Evolutionary conservation across 2,797 vertebrate genomes (phyloP).

Genomic region (Lemur catta): DNA sequence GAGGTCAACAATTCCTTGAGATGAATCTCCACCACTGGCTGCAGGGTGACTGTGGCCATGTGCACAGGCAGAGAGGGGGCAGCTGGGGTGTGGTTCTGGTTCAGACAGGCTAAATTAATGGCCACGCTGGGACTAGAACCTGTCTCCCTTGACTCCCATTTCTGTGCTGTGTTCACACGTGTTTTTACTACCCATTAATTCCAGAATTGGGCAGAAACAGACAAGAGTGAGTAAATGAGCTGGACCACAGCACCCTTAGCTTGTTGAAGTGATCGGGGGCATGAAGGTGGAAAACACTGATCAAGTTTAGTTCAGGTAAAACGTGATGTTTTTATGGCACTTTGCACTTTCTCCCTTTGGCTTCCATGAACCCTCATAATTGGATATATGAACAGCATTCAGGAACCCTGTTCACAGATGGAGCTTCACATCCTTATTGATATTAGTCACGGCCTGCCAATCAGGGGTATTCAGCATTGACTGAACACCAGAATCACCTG

Average conservation of each 20-base stretch:
- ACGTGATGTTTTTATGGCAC: not conserved
- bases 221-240: not conserved
- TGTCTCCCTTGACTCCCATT: not conserved
- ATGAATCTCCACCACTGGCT: not conserved
- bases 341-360: not conserved
- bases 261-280: not conserved
- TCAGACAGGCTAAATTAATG: not conserved
- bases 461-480: not conserved
- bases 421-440: accelerated
- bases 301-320: not conserved
- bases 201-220: not conserved
- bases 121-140: not conserved
- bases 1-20: not conserved
- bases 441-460: not conserved
- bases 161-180: not conserved
- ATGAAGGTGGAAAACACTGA: not conserved
- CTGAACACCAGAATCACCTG: not conserved
- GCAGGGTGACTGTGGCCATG: no score
- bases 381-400: not conserved
- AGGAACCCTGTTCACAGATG: not conserved
- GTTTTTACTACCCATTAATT: not conserved
- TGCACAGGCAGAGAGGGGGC: not conserved
- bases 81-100: not conserved
- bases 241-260: not conserved
- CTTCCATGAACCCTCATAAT: not conserved